A percentile compares a stretch with the other conserved stretches of the same genome.
Evolutionary conservation across 2,113 vertebrate species (phyloP).

Genomic region (Sapajus apella): DNA sequence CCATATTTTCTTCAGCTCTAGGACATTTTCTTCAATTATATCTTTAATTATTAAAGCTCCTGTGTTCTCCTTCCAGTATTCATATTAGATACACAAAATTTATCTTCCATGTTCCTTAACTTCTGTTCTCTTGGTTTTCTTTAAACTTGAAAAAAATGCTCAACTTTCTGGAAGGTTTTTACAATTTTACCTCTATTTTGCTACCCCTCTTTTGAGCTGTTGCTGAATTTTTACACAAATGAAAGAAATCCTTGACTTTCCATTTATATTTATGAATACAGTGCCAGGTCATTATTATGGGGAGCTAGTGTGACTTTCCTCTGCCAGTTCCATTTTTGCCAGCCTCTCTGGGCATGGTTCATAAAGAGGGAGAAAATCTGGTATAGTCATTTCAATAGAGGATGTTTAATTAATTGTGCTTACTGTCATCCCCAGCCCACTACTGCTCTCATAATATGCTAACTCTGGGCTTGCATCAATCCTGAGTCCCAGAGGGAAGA

Average conservation of each 20-base stretch:
- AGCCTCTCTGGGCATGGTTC: background rate
- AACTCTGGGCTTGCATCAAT: background rate
- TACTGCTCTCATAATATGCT: background rate
- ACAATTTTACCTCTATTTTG: slow-evolving; percentile 3
- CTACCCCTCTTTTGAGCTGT: background rate
- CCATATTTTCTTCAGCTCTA: slow-evolving; percentile 2
- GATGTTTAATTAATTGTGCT: background rate
- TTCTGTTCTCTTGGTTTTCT: background rate
- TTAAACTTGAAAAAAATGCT: background rate
- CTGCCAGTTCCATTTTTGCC: background rate
- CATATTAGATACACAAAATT: background rate
- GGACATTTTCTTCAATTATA: background rate
- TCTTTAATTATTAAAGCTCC: slow-evolving; percentile 2
- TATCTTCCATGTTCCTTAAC: background rate
- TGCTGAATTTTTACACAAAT: background rate
- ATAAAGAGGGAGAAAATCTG: background rate
- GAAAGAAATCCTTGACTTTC: background rate
- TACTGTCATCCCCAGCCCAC: background rate
- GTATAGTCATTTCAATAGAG: background rate
- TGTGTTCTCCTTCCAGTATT: background rate
- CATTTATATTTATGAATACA: background rate
- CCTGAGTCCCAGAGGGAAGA: background rate
- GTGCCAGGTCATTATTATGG: background rate
- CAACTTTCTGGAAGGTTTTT: background rate
- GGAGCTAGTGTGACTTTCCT: background rate